phyloP scores from a whole-genome alignment of 2,797 vertebrate species.

The Poecilia gillii region DNA sequence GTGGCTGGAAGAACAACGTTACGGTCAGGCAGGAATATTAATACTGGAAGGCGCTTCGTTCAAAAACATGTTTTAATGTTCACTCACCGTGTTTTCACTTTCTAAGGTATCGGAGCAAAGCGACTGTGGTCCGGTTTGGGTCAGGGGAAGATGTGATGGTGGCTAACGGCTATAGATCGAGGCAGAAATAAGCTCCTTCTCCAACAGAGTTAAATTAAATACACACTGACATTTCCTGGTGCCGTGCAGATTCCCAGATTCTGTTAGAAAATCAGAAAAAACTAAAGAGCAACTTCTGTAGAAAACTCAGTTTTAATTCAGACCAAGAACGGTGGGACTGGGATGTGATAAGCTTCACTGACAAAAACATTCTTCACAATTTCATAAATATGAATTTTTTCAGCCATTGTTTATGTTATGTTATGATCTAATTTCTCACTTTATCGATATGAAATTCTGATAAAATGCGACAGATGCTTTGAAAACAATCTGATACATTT shows the following conservation, averaged over 20 bases:
- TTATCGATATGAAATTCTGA: too few relatives aligned
- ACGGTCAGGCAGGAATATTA: not conserved
- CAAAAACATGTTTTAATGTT: not conserved
- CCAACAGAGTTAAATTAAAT: not conserved
- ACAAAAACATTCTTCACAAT: too few relatives aligned
- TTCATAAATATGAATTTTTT: too few relatives aligned
- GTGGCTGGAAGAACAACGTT: not conserved
- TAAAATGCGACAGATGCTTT: too few relatives aligned
- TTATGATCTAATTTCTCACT: too few relatives aligned
- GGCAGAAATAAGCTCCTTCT: not conserved
- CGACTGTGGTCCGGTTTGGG: not conserved
- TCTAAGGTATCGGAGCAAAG: conserved; percentile 4
- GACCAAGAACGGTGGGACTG: too few relatives aligned
- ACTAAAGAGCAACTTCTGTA: too few relatives aligned
- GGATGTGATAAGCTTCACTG: too few relatives aligned
- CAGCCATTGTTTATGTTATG: too few relatives aligned
- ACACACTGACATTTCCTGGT: not conserved
- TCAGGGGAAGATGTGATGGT: not conserved
- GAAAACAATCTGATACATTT: too few relatives aligned
- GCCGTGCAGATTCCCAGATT: not conserved
- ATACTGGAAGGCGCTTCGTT: not conserved
- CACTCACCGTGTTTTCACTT: conserved; percentile 1
- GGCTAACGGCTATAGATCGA: not conserved
- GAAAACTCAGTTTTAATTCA: too few relatives aligned
- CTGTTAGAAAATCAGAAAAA: not conserved